Evolutionary conservation across 2,797 vertebrate species (phyloP).

Genomic region (Apogon hyalosoma): DNA sequence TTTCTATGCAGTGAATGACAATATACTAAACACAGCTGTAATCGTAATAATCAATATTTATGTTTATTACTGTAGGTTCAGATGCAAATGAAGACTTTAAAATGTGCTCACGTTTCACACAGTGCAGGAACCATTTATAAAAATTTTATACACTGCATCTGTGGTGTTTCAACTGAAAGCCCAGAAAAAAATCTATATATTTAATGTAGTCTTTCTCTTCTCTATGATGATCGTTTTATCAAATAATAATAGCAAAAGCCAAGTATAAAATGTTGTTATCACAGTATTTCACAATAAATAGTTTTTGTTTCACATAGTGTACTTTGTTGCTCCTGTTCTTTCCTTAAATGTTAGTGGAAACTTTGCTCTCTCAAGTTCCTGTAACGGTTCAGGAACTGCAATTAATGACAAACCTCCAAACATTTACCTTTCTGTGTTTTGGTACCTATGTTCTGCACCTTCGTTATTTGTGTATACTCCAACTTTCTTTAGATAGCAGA

Average conservation of each 20-base stretch:
- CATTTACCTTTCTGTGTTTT: conserved; percentile 39
- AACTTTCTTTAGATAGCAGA: conserved; percentile 32
- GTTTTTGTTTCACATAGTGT: not conserved
- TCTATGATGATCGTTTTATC: not conserved
- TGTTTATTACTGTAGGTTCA: too few species aligned
- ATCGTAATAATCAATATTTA: too few species aligned
- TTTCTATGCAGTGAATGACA: too few species aligned
- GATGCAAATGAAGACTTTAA: too few species aligned
- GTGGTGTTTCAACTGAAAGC: not conserved
- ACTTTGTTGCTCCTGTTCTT: conserved; percentile 1
- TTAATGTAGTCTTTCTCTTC: too few species aligned
- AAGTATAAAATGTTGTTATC: not conserved
- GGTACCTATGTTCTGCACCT: conserved; percentile 7
- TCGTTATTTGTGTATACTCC: conserved; percentile 53
- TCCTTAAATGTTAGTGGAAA: conserved; percentile 20
- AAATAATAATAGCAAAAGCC: not conserved
- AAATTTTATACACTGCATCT: not conserved
- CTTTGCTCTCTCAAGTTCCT: conserved; percentile 10
- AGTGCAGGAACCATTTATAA: too few species aligned
- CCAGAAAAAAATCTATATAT: not conserved
- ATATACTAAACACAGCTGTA: too few species aligned
- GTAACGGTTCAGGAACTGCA: conserved; percentile 18
- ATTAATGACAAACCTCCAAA: conserved; percentile 51
- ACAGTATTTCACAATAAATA: not conserved
- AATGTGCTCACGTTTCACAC: too few species aligned